A percentile compares a stretch with the other conserved stretches of the same genome.
Evolutionary conservation across 2,797 vertebrate genomes (phyloP).

Genomic region (Dicrostonyx torquatus): DNA sequence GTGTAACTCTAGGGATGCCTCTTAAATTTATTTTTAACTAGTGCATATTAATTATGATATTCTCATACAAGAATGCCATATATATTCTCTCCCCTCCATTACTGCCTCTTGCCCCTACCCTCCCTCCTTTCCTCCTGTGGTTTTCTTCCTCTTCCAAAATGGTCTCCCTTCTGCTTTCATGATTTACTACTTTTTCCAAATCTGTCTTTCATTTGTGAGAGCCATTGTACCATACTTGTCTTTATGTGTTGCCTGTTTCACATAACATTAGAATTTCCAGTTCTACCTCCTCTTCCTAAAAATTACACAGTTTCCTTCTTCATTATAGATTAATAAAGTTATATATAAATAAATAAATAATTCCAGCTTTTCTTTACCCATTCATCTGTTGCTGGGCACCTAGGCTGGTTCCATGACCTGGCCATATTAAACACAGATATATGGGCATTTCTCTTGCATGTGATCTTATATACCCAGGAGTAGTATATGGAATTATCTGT

Average conservation of each 20-base stretch:
- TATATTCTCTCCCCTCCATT: not conserved
- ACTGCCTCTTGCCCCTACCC: not conserved
- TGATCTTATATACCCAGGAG: not conserved
- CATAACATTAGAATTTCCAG: not conserved
- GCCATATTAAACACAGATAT: not conserved
- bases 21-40: not conserved
- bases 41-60: not conserved
- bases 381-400: not conserved
- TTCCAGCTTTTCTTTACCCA: not conserved
- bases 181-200: not conserved
- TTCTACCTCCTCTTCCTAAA: not conserved
- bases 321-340: not conserved
- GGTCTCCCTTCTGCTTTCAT: not conserved
- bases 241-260: not conserved
- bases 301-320: not conserved
- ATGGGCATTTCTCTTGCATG: not conserved
- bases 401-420: not conserved
- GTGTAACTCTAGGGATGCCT: not conserved
- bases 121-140: not conserved
- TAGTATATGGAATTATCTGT: not conserved
- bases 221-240: not conserved
- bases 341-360: not conserved
- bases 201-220: not conserved
- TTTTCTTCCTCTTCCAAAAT: not conserved
- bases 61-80: not conserved